Percentiles rank a stretch among this genome's conserved stretches.
Evolutionary conservation across 2,888 invertebrate genomes (phyloP).

Genomic region (Sphaerophoria rueppellii): DNA sequence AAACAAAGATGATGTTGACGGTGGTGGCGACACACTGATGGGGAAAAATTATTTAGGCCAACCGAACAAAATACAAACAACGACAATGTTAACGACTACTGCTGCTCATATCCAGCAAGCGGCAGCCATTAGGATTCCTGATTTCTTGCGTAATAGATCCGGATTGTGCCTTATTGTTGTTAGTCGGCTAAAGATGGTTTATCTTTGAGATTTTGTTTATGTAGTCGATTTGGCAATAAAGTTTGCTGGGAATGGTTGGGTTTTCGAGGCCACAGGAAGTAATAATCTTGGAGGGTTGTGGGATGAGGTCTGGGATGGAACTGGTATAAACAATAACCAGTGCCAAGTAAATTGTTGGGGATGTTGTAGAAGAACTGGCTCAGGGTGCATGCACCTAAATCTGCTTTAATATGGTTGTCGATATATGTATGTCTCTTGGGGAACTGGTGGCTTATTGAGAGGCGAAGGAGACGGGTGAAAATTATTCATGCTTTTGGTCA

Average conservation of each 20-base stretch:
- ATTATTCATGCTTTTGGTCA: neutral
- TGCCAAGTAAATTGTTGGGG: constrained; percentile 36
- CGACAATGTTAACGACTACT: neutral
- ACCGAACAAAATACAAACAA: constrained; percentile 9
- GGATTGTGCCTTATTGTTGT: constrained; percentile 8
- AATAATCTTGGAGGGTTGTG: neutral
- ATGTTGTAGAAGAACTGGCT: neutral
- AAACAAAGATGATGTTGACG: neutral
- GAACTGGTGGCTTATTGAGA: neutral
- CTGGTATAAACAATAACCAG: constrained; percentile 2
- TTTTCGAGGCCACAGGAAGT: constrained; percentile 4
- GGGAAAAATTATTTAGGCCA: constrained; percentile 47
- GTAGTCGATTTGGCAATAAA: constrained; percentile 44
- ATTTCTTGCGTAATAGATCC: constrained; percentile 52
- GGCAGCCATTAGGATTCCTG: neutral
- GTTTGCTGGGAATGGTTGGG: constrained; percentile 1
- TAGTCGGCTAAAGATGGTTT: constrained; percentile 35
- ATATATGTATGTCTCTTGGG: too few species aligned
- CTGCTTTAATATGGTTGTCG: neutral
- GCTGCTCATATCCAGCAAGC: neutral
- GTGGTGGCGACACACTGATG: constrained; percentile 24
- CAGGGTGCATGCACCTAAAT: neutral
- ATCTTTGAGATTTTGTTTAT: constrained; percentile 41
- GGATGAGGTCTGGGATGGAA: neutral
- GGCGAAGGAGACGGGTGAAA: neutral